Base-by-base conservation (phyloP, 2,797 vertebrate species). In the Chanos chanos region DNA sequence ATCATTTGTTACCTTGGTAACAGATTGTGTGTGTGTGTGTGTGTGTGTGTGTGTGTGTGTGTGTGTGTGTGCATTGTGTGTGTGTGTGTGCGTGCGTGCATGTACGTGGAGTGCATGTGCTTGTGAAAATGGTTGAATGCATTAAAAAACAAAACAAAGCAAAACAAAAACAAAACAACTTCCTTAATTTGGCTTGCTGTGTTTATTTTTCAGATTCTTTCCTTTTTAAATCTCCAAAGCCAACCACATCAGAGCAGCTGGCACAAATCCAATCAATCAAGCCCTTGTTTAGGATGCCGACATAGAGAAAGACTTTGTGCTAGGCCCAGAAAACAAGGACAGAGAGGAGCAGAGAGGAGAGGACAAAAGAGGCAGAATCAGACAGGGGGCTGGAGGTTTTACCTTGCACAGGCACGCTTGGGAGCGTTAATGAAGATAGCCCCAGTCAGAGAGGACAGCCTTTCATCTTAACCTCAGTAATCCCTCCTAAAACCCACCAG, bases 381-480 rank as follows among this genome's bases (percentile, higher is more conserved):
- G 89, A 89, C 89, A 81, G 79, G 69, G 72, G 47, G 79, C 77
- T 70, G 57, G 64, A 66, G 77, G 82, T 77, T 92, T 95, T 92
- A 90, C 92, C 91, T 91, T 71, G 74, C 64, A 75, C 82, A 84
- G 77, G 85, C 86, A 88, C 87, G 91, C n/a, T n/a, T 89, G 88
- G 86, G 81, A 90, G 86, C 76, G 79, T 77, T 89, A 88, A 91
- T 87, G 84, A 93, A 79, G 85, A 81, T 82, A 82, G 83, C 84
- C 83, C 85, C 84, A 90, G 91, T 89, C 37, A 43, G 30, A 55
- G 50, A 85, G 88, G 81, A 87, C 83, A 84, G 76, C 84, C 81
- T 89, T 92, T 91, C 85, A 93, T 93, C 85, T 89, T 81, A 84
- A 86, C 80, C 89, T 77, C 77, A 74, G 83, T 91, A 90, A 92